These are phyloP conservation scores for Rhea pennata DNA, from an alignment of 2,113 vertebrate species.

Conservation along the genomic window DNA sequence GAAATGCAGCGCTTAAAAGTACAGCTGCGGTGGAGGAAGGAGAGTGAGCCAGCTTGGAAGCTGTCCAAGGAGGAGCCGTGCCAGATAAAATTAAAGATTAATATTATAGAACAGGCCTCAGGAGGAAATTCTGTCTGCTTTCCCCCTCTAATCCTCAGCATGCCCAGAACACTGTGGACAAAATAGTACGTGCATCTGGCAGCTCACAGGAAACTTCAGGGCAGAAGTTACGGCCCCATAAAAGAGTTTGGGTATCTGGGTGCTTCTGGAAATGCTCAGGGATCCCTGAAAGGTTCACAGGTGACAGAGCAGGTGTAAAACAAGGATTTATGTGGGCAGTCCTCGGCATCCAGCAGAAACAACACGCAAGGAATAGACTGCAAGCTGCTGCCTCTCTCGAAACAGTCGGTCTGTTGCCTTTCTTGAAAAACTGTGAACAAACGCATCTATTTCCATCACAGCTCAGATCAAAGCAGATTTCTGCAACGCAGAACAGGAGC, in stretches of 20 bases:
- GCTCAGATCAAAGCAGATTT: constrained; percentile 29
- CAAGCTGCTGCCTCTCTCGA: not conserved
- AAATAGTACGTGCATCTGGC: not conserved
- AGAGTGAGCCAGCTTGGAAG: not conserved
- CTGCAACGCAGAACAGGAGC: constrained; percentile 11
- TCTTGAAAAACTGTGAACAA: not conserved
- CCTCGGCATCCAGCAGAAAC: not conserved
- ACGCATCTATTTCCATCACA: not conserved
- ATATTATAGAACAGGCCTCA: not conserved
- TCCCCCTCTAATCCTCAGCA: not conserved
- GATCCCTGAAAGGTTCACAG: not conserved
- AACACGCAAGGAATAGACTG: not conserved
- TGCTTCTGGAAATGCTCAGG: not conserved
- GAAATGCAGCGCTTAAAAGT: not conserved
- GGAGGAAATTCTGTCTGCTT: not conserved
- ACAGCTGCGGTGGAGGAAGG: not conserved
- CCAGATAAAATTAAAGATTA: not conserved
- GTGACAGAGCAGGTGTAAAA: constrained; percentile 1
- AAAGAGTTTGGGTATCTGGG: not conserved
- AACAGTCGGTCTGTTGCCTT: not conserved
- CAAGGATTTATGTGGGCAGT: not conserved
- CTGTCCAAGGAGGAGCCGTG: not conserved
- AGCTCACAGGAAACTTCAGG: not conserved
- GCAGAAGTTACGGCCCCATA: constrained; percentile 12
- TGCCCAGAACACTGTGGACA: not conserved